phyloP scores from a whole-genome alignment of 2,888 invertebrate species.

The Aromia moschata region DNA sequence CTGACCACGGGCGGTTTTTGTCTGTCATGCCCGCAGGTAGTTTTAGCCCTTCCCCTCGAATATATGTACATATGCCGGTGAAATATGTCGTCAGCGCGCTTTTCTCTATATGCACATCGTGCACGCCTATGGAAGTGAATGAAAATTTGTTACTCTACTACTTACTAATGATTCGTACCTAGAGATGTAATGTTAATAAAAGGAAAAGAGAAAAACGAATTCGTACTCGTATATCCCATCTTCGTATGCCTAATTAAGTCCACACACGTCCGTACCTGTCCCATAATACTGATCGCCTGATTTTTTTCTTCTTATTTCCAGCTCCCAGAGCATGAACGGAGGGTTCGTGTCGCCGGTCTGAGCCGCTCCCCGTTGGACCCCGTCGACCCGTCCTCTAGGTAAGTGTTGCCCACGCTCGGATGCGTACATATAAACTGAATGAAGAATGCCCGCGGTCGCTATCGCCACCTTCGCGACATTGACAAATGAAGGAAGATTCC shows the following conservation, averaged over 20 bases:
- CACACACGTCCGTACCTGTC: conserved; percentile 34
- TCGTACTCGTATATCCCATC: too few relatives aligned
- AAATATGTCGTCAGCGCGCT: too few relatives aligned
- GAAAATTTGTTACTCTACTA: too few relatives aligned
- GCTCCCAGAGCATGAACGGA: conserved; percentile 77
- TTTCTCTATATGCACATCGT: too few relatives aligned
- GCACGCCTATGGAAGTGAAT: too few relatives aligned
- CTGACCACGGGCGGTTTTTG: too few relatives aligned
- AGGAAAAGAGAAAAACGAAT: too few relatives aligned
- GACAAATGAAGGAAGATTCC: conserved; percentile 82
- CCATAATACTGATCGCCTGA: conserved; percentile 37
- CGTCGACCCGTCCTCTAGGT: conserved; percentile 53
- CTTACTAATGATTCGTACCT: too few relatives aligned
- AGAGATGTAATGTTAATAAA: too few relatives aligned
- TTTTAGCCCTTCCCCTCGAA: too few relatives aligned
- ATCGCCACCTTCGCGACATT: conserved; percentile 71
- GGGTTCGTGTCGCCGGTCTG: conserved; percentile 81
- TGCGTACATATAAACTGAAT: conserved; percentile 57
- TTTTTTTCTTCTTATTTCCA: conserved; percentile 64
- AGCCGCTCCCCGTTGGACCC: conserved; percentile 63
- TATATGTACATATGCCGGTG: too few relatives aligned
- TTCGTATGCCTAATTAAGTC: conserved; percentile 44
- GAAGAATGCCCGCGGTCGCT: conserved; percentile 61
- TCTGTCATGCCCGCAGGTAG: too few relatives aligned
- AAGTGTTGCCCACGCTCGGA: conserved; percentile 51